Conservation (phyloP, 2,888 invertebrate species). For the Galerucella pusilla region DNA sequence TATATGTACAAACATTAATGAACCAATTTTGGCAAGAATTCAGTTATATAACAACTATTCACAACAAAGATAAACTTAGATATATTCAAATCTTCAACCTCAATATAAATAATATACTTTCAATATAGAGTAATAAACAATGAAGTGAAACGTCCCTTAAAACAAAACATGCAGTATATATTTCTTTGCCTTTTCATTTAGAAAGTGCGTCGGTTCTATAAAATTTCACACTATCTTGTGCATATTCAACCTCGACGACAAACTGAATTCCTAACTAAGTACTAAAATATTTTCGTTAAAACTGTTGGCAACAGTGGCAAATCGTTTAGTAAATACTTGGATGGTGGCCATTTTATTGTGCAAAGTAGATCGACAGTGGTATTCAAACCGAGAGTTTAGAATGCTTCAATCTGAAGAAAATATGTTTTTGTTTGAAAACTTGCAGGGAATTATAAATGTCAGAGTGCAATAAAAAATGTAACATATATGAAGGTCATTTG, state of each 20-base stretch:
- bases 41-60: conserved; percentile 1
- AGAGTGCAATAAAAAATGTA: no score
- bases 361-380: no score
- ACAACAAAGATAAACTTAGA: conserved; percentile 28
- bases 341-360: no score
- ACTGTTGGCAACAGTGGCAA: neutral
- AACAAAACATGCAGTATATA: neutral
- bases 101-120: neutral
- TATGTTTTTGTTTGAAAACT: no score
- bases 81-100: conserved; percentile 24
- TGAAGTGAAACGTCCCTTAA: neutral
- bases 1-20: conserved; percentile 24
- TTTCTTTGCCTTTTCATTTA: neutral
- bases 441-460: no score
- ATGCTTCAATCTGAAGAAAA: no score
- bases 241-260: neutral
- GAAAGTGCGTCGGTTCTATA: neutral
- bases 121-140: conserved; percentile 5
- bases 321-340: neutral
- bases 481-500: no score
- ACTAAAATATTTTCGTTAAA: neutral
- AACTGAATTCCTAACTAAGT: no score
- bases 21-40: conserved; percentile 32
- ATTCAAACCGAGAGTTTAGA: no score
- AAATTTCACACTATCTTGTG: neutral